Percentiles rank a stretch among this genome's conserved stretches.
Evolutionary conservation across 2,113 vertebrate genomes (phyloP).

Genomic region (Bagarius yarrelli): DNA sequence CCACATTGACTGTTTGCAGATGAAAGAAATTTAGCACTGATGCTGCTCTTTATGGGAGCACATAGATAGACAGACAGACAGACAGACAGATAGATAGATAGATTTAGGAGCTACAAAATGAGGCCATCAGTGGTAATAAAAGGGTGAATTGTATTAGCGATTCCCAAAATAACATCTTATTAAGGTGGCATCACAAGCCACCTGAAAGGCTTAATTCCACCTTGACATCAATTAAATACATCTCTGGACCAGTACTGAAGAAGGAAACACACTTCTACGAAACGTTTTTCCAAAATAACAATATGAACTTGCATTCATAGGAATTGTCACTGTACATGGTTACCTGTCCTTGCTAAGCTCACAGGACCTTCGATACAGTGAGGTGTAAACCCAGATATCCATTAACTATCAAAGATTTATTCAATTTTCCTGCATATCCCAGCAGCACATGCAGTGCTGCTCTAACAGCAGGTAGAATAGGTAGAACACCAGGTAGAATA

Average conservation of each 20-base stretch:
- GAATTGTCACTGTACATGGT: background rate
- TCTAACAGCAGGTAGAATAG: background rate
- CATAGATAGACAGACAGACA: too few species aligned
- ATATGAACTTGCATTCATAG: too few species aligned
- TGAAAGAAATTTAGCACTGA: background rate
- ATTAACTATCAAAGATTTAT: background rate
- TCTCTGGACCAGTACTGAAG: background rate
- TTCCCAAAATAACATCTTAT: background rate
- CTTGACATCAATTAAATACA: background rate
- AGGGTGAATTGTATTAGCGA: too few species aligned
- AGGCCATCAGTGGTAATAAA: too few species aligned
- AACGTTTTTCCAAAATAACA: background rate
- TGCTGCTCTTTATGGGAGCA: background rate
- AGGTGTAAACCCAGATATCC: background rate
- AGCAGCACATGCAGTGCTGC: background rate
- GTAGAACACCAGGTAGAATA: too few species aligned
- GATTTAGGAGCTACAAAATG: background rate
- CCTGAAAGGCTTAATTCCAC: background rate
- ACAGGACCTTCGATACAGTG: background rate
- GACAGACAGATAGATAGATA: too few species aligned
- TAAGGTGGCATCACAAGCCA: background rate
- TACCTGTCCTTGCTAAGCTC: background rate
- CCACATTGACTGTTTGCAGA: background rate
- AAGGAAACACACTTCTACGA: background rate
- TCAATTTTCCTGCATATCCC: background rate